These are phyloP conservation scores for Napeogenes sylphis DNA, from an alignment of 2,888 invertebrate species.

Conservation along the genomic window DNA sequence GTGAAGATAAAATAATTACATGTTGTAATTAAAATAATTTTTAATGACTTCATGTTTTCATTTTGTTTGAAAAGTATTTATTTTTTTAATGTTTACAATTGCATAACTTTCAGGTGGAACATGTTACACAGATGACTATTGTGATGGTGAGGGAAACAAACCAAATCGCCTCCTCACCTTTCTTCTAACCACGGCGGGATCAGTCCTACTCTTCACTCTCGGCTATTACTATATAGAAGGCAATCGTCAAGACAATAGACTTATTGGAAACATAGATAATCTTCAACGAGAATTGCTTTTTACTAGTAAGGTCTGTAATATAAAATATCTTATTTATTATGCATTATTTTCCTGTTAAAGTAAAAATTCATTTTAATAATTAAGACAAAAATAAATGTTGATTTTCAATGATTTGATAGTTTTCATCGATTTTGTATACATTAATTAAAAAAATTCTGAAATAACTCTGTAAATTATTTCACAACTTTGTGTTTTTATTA, in stretches of 20 bases:
- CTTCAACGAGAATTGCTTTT: conserved; percentile 69
- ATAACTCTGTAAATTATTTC: too few relatives aligned
- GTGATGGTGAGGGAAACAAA: conserved; percentile 58
- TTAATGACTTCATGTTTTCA: too few relatives aligned
- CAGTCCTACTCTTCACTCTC: conserved; percentile 84
- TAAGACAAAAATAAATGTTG: too few relatives aligned
- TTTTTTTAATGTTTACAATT: too few relatives aligned
- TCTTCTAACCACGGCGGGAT: conserved; percentile 82
- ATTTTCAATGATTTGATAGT: too few relatives aligned
- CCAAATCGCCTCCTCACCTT: conserved; percentile 76
- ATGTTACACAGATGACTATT: conserved; percentile 63
- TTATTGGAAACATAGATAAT: conserved; percentile 81
- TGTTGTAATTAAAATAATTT: too few relatives aligned
- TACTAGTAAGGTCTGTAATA: conserved; percentile 68
- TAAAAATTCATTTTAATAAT: too few relatives aligned
- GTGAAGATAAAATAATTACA: too few relatives aligned
- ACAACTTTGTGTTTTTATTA: conserved; percentile 14
- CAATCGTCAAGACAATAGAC: conserved; percentile 81
- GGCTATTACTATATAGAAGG: conserved; percentile 89
- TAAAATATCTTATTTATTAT: neutral
- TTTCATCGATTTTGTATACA: too few relatives aligned
- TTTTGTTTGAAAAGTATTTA: too few relatives aligned
- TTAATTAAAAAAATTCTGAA: too few relatives aligned
- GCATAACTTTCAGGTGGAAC: conserved; percentile 51
- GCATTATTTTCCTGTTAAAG: neutral